phyloP scores from a whole-genome alignment of 2,113 vertebrate genomes.

The Bos indicus region DNA sequence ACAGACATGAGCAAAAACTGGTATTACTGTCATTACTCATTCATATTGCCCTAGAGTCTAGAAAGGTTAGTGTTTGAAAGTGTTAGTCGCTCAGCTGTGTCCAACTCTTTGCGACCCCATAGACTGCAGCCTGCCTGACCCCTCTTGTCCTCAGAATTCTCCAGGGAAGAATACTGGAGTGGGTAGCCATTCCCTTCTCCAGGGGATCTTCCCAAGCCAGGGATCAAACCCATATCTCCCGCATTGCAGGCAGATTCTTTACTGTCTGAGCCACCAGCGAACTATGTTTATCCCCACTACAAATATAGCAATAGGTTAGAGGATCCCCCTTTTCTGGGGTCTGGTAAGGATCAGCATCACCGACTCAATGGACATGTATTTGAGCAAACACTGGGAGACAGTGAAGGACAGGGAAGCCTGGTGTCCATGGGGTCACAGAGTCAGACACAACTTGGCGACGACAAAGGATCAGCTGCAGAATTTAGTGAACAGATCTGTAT shows the following conservation, averaged over 20 bases:
- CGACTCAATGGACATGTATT: background rate
- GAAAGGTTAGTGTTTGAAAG: background rate
- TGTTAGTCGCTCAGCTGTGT: background rate
- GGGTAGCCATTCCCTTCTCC: background rate
- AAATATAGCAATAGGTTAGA: background rate
- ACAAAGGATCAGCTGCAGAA: background rate
- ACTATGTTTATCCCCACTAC: background rate
- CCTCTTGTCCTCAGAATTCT: background rate
- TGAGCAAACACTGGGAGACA: background rate
- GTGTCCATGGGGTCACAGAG: background rate
- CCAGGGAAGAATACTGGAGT: background rate
- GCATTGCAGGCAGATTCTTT: background rate
- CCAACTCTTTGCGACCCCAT: background rate
- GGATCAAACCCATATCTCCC: background rate
- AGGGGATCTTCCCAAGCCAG: background rate
- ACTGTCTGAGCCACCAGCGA: background rate
- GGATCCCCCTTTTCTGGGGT: background rate
- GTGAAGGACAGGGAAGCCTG: background rate
- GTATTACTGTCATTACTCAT: background rate
- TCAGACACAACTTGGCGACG: accelerated
- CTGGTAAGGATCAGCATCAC: background rate
- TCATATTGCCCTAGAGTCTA: background rate
- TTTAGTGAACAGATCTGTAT: background rate
- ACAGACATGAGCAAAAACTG: background rate
- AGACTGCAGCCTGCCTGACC: background rate